These are phyloP conservation scores for Chelonus insularis DNA, from an alignment of 1,140 invertebrate species.

Conservation along the genomic window DNA sequence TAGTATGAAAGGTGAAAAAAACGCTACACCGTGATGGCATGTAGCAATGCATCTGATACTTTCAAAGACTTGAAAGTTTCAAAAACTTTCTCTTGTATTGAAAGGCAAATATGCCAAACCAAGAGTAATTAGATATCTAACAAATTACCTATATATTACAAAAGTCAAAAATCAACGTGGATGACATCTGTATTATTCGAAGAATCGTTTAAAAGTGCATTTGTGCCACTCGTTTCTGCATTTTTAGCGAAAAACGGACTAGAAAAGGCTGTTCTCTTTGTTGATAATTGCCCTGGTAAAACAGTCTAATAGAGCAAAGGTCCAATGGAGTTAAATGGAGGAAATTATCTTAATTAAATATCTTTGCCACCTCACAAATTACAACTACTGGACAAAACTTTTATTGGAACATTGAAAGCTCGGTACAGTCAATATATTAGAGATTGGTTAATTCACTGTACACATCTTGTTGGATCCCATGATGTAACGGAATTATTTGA, in stretches of 20 bases:
- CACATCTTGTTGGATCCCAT: too few relatives aligned
- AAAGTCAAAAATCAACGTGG: slow-evolving; percentile 45
- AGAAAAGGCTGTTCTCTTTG: slow-evolving; percentile 47
- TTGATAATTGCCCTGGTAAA: slow-evolving; percentile 53
- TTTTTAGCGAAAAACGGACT: slow-evolving; percentile 41
- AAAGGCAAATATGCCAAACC: slow-evolving; percentile 43
- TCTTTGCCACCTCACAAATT: too few relatives aligned
- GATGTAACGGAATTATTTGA: too few relatives aligned
- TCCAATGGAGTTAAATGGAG: too few relatives aligned
- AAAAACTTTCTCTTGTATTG: slow-evolving; percentile 44
- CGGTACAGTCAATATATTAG: too few relatives aligned
- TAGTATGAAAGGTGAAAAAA: slow-evolving; percentile 30
- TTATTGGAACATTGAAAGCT: too few relatives aligned
- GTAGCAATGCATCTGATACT: slow-evolving; percentile 47
- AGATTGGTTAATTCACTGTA: too few relatives aligned
- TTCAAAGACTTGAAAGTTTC: too few relatives aligned
- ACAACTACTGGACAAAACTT: too few relatives aligned
- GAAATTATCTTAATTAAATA: too few relatives aligned
- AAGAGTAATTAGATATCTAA: slow-evolving; percentile 39
- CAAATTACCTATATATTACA: slow-evolving; percentile 38
- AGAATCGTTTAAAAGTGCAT: slow-evolving; percentile 46
- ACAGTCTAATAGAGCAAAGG: too few relatives aligned
- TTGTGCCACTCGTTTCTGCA: slow-evolving; percentile 38
- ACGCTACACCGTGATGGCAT: slow-evolving; percentile 42
- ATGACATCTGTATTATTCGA: slow-evolving; percentile 42